Percentiles rank a stretch among this genome's conserved stretches.
Evolutionary conservation across 2,797 vertebrate species (phyloP).

Genomic region (Lacerta viridis): DNA sequence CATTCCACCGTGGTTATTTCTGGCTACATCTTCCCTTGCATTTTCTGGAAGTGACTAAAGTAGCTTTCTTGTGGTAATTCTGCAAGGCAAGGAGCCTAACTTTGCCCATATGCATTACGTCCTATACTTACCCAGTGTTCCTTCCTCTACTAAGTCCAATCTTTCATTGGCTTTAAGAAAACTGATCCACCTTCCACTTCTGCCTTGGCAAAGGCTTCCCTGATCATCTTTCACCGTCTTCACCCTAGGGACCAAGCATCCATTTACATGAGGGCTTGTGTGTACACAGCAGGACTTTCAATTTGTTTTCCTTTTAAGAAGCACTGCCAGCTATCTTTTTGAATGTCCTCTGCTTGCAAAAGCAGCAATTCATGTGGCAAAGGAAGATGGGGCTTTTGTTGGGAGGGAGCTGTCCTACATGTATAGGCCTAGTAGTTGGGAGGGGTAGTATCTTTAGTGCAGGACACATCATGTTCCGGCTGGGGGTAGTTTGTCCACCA

Average conservation of each 20-base stretch:
- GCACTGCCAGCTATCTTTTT: background rate
- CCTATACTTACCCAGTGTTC: background rate
- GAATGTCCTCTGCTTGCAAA: background rate
- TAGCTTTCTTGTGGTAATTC: background rate
- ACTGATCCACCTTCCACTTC: background rate
- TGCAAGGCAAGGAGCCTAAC: background rate
- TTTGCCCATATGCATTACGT: background rate
- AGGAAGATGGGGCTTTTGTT: background rate
- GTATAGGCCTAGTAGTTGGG: too few species aligned
- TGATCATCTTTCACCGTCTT: background rate
- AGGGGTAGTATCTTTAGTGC: too few species aligned
- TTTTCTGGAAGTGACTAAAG: constrained; percentile 3
- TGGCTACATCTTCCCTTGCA: background rate
- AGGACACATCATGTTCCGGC: too few species aligned
- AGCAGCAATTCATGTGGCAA: background rate
- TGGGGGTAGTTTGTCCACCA: too few species aligned
- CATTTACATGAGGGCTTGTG: background rate
- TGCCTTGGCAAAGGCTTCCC: background rate
- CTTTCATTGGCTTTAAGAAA: constrained; percentile 10
- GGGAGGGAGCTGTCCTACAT: too few species aligned
- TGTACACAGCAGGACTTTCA: background rate
- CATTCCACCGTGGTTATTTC: background rate
- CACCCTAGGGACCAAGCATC: background rate
- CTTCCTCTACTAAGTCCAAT: background rate
- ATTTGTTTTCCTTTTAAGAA: background rate